Evolutionary conservation across 2,888 invertebrate genomes (phyloP).

Genomic region (Beris chalybata): DNA sequence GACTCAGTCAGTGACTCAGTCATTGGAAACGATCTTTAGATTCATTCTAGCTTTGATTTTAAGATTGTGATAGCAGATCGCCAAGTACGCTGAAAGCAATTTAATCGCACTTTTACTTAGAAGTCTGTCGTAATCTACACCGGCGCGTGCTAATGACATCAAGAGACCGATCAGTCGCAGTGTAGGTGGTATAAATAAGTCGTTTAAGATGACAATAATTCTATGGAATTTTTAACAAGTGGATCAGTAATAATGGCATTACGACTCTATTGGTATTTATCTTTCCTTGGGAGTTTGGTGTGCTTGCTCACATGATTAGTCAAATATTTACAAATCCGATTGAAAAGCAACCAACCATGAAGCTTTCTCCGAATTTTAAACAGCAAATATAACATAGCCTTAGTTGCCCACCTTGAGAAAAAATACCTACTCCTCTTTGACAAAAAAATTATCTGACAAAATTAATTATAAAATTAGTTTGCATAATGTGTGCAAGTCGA

Average conservation of each 20-base stretch:
- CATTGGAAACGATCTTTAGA: too few relatives aligned
- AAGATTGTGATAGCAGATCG: not conserved
- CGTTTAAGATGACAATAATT: conserved; percentile 19
- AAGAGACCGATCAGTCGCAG: conserved; percentile 13
- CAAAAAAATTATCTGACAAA: too few relatives aligned
- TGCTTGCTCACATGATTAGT: conserved; percentile 7
- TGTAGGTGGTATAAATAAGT: conserved; percentile 26
- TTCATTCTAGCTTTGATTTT: too few relatives aligned
- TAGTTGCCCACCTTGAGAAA: too few relatives aligned
- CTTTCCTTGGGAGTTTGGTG: conserved; percentile 2
- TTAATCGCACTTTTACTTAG: not conserved
- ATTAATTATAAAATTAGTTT: too few relatives aligned
- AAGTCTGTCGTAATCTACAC: not conserved
- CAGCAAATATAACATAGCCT: too few relatives aligned
- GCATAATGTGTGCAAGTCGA: too few relatives aligned
- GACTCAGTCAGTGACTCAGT: too few relatives aligned
- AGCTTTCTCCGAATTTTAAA: not conserved
- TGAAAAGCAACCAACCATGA: conserved; percentile 3
- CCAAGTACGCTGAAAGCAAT: not conserved
- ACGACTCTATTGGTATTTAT: too few relatives aligned
- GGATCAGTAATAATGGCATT: conserved; percentile 6
- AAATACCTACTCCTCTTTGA: too few relatives aligned
- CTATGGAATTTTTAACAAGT: conserved; percentile 13
- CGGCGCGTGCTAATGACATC: conserved; percentile 26
- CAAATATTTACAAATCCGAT: conserved; percentile 27